Conservation (phyloP, 2,797 vertebrate species). For the Chanos chanos region DNA sequence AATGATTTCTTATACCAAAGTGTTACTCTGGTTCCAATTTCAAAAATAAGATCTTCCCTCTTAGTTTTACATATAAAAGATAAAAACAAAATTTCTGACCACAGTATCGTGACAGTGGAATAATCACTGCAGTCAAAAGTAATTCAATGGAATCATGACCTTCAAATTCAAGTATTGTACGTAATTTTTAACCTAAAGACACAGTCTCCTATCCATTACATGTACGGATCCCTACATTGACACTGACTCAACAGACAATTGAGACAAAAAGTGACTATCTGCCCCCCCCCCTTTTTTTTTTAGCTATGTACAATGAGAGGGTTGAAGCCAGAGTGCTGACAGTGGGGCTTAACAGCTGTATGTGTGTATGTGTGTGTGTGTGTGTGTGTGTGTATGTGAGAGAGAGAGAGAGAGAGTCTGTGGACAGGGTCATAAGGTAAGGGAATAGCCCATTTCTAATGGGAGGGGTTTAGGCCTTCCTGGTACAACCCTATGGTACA, state of each 20-base stretch:
- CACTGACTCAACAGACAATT: conserved; percentile 39
- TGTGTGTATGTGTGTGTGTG: conserved; percentile 5
- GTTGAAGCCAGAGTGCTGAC: conserved; percentile 65
- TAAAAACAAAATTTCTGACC: no score
- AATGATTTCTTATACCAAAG: no score
- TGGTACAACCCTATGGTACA: conserved; percentile 37
- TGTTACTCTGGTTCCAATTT: no score
- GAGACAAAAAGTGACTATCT: conserved; percentile 51
- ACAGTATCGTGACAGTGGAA: no score
- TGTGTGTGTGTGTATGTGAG: conserved; percentile 7
- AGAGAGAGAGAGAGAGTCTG: conserved; percentile 9
- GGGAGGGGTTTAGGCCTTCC: conserved; percentile 12
- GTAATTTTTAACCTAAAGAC: no score
- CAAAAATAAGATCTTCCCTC: no score
- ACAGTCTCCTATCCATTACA: no score
- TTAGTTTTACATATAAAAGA: no score
- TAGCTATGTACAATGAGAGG: conserved; percentile 56
- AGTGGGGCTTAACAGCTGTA: conserved; percentile 51
- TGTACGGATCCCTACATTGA: conserved; percentile 15
- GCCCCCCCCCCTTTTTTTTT: conserved; percentile 45
- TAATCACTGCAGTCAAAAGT: no score
- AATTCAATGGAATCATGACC: no score
- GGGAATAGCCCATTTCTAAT: neutral
- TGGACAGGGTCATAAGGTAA: neutral
- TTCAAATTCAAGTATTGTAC: no score